phyloP scores from a whole-genome alignment of 2,797 vertebrate species.

The Melanotaenia parkinsoni region DNA sequence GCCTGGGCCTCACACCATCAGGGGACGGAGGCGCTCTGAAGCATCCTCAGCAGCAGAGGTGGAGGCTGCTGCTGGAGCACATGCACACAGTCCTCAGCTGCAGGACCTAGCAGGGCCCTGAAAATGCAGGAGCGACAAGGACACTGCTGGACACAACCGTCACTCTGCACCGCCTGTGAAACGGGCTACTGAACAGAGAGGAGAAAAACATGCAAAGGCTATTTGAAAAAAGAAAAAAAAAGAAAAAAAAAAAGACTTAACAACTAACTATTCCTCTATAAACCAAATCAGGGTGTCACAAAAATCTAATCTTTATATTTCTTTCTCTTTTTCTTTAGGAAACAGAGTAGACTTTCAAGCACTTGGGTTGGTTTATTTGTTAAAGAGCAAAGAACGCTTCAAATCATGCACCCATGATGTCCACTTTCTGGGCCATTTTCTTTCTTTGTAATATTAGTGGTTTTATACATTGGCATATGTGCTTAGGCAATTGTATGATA shows the following conservation, averaged over 20 bases:
- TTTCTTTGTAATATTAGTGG: constrained; percentile 74
- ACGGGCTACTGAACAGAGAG: constrained; percentile 76
- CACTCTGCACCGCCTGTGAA: constrained; percentile 75
- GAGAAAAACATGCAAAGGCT: constrained; percentile 78
- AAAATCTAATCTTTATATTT: constrained; percentile 89
- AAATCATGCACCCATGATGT: constrained; percentile 80
- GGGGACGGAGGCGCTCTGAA: constrained; percentile 77
- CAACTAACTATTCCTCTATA: constrained; percentile 87
- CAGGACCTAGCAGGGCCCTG: constrained; percentile 74
- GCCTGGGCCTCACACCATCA: constrained; percentile 72
- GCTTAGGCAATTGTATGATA: constrained; percentile 79
- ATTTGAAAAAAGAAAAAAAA: constrained; percentile 77
- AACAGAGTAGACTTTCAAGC: constrained; percentile 78
- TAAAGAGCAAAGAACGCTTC: constrained; percentile 84
- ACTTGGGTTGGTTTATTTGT: constrained; percentile 78
- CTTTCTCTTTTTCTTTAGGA: constrained; percentile 81
- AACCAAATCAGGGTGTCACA: constrained; percentile 92
- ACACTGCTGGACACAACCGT: constrained; percentile 74
- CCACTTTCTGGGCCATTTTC: constrained; percentile 84
- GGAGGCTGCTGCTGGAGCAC: constrained; percentile 65
- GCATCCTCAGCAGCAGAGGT: constrained; percentile 53
- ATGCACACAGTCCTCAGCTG: constrained; percentile 75
- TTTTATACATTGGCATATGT: constrained; percentile 79
- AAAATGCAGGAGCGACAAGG: constrained; percentile 62
- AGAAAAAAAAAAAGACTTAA: constrained; percentile 46